These are phyloP conservation scores for Mixornis gularis DNA, from an alignment of 2,113 vertebrate genomes.

Conservation along the genomic window DNA sequence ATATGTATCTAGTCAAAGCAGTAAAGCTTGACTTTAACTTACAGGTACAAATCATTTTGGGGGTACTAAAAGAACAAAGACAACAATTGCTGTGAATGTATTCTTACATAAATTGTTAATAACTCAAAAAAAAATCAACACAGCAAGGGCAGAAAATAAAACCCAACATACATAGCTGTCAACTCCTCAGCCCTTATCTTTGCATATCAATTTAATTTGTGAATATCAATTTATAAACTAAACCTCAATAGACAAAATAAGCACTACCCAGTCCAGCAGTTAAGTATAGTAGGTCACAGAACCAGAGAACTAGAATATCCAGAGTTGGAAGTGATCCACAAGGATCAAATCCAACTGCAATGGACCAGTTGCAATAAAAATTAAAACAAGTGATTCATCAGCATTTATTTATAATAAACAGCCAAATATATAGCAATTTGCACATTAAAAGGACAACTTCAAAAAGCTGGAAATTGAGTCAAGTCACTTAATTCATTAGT, in stretches of 20 bases:
- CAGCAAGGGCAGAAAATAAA: not conserved
- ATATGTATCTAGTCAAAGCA: not conserved
- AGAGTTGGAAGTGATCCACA: not conserved
- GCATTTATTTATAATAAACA: not conserved
- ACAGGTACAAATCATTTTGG: not conserved
- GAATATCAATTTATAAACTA: not conserved
- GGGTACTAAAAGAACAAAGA: not conserved
- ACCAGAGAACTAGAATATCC: not conserved
- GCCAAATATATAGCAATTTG: not conserved
- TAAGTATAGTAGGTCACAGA: not conserved
- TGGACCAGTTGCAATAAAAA: not conserved
- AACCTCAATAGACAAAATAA: not conserved
- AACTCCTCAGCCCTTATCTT: not conserved
- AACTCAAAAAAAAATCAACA: not conserved
- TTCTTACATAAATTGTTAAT: not conserved
- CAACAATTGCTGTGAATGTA: not conserved
- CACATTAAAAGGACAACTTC: not conserved
- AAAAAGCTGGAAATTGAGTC: not conserved
- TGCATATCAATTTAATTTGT: not conserved
- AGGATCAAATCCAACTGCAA: not conserved
- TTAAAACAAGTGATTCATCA: not conserved
- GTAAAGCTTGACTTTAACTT: not conserved
- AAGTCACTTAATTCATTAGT: not conserved
- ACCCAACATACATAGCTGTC: not conserved
- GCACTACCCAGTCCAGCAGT: not conserved